Evolutionary conservation across 2,113 vertebrate species (phyloP).

Genomic region (Agapornis roseicollis): DNA sequence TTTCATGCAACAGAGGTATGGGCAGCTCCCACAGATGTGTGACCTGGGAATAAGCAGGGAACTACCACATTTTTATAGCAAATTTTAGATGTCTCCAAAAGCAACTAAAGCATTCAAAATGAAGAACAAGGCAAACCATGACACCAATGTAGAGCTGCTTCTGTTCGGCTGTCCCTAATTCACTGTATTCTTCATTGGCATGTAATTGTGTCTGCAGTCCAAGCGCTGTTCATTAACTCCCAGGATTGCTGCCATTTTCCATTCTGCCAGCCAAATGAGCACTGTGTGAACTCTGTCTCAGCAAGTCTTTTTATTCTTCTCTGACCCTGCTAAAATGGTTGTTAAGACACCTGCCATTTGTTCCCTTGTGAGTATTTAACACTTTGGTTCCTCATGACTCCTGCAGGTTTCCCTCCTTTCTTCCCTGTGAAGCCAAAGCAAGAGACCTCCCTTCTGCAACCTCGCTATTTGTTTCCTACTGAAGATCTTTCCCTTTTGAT

Average conservation of each 20-base stretch:
- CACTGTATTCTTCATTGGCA: slow-evolving; percentile 14
- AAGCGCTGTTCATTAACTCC: slow-evolving; percentile 21
- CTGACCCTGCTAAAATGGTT: slow-evolving; percentile 5
- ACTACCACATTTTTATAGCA: neutral
- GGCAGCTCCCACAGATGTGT: neutral
- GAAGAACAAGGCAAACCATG: neutral
- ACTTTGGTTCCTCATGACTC: slow-evolving; percentile 12
- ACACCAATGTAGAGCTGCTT: neutral
- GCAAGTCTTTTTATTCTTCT: slow-evolving; percentile 43
- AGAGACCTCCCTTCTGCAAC: neutral
- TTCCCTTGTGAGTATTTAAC: neutral
- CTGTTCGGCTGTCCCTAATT: slow-evolving; percentile 15
- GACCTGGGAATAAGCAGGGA: neutral
- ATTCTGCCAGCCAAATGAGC: slow-evolving; percentile 51
- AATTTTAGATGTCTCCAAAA: neutral
- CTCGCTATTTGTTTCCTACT: neutral
- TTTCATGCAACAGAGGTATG: neutral
- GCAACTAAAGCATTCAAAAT: neutral
- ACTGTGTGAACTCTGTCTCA: slow-evolving; percentile 19
- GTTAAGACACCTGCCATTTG: slow-evolving; percentile 38
- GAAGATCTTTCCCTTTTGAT: slow-evolving; percentile 5
- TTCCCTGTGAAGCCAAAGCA: neutral
- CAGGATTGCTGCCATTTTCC: slow-evolving; percentile 55
- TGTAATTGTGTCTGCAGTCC: neutral
- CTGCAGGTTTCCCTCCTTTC: slow-evolving; percentile 32